phyloP scores from a whole-genome alignment of 2,797 vertebrate species.

The Paratrypauchen microcephalus region DNA sequence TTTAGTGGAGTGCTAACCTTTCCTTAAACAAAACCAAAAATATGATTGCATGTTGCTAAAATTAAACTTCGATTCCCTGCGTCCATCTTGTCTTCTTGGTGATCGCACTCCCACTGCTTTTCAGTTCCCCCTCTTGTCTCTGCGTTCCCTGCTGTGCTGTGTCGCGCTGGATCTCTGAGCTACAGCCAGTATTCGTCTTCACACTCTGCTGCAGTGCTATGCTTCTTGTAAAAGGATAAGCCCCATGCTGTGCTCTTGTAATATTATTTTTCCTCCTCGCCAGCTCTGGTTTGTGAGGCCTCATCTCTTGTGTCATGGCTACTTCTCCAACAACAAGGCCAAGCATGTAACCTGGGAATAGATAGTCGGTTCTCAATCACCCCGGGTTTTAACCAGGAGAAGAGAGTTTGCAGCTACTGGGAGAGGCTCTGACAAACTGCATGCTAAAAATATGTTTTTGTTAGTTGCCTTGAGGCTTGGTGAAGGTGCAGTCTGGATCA shows the following conservation, averaged over 20 bases:
- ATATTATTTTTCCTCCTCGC: constrained; percentile 71
- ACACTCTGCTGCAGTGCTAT: constrained; percentile 60
- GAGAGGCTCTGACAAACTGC: constrained; percentile 48
- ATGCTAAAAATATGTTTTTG: constrained; percentile 54
- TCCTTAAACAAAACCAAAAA: not conserved
- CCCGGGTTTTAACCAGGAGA: constrained; percentile 60
- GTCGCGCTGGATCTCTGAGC: constrained; percentile 53
- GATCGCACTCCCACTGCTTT: constrained; percentile 48
- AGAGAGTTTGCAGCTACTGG: constrained; percentile 41
- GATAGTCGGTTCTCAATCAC: constrained; percentile 56
- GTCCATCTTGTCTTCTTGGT: constrained; percentile 46
- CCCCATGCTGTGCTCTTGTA: constrained; percentile 68
- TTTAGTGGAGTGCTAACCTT: not conserved
- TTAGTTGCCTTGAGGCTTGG: constrained; percentile 25
- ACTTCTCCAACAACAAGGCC: constrained; percentile 61
- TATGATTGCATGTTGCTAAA: too few relatives aligned
- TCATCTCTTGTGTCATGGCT: constrained; percentile 63
- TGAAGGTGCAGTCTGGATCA: constrained; percentile 33
- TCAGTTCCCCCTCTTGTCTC: constrained; percentile 56
- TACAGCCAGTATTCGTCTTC: constrained; percentile 54
- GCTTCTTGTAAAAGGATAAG: constrained; percentile 72
- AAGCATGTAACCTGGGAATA: constrained; percentile 55
- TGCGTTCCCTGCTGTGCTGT: constrained; percentile 52
- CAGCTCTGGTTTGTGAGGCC: constrained; percentile 59
- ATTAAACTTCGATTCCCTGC: constrained; percentile 32